phyloP scores from a whole-genome alignment of 1,140 invertebrate genomes.

The Eriosoma lanigerum region DNA sequence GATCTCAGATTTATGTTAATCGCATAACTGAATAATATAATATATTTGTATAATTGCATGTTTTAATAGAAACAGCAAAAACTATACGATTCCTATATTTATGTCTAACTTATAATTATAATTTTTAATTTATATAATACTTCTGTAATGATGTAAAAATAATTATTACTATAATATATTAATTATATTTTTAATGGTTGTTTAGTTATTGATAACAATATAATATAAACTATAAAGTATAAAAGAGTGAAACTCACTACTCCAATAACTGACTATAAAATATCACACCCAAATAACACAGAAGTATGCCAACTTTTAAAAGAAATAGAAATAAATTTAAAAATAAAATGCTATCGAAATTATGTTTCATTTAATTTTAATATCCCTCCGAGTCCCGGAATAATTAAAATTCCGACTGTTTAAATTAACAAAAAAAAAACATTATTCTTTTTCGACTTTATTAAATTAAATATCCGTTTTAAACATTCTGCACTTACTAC shows the following conservation, averaged over 20 bases:
- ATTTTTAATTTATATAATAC: too few species aligned
- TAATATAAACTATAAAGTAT: background rate
- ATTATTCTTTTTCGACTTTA: background rate
- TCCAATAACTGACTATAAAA: background rate
- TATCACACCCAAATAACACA: background rate
- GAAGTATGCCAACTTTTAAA: slow-evolving; percentile 16
- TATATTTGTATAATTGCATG: background rate
- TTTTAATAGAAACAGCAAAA: too few species aligned
- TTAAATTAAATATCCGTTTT: background rate
- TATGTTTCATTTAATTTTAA: slow-evolving; percentile 35
- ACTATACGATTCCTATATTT: too few species aligned
- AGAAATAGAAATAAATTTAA: slow-evolving; percentile 7
- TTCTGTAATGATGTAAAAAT: too few species aligned
- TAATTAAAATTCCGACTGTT: slow-evolving; percentile 37
- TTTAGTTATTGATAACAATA: too few species aligned
- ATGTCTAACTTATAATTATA: too few species aligned
- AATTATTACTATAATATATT: too few species aligned
- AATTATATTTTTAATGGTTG: too few species aligned
- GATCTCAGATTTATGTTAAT: slow-evolving; percentile 18
- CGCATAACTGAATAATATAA: background rate
- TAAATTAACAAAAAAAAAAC: background rate
- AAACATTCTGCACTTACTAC: too few species aligned
- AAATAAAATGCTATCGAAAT: slow-evolving; percentile 15
- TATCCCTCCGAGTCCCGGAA: background rate
- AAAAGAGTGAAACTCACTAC: background rate